Evolutionary conservation across 2,888 invertebrate species (phyloP), one percentile per base, ranked within the genome.

Genomic region (Phortica magna): DNA sequence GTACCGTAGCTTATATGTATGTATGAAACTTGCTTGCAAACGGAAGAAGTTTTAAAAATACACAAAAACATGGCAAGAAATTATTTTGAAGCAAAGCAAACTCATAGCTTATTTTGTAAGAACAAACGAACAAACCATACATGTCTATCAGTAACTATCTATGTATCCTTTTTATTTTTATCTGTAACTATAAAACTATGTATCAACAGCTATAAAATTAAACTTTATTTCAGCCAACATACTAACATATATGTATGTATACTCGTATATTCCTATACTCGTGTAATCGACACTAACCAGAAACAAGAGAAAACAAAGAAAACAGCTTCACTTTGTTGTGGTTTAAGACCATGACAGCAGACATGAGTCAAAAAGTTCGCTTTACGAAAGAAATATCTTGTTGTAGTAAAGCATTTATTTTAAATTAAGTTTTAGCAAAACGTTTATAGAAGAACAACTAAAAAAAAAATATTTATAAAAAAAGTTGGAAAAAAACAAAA

Each of bases 221-320:
- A 87, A 83, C 80, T 87, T 84, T 85, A 80, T 87, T 87, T 73
- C 87, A 85, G 84, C 74, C 75, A 74, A 43, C n/a, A 12, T 17
- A 19, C n/a, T 22, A 71, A 74, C 67, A 17, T 61, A 22, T 17
- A 61, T 22, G 5, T 55, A 14, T 17, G 55, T 17, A 55, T 7
- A n/a, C n/a, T n/a, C n/a, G n/a, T 17, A 17, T 55, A 55, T 2
- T 55, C 7, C 0, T 55, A 12, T 55, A 14, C 14, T 7, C 1
- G 31, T 31, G 31, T 14, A 64, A 2, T 12, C 64, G 31, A 31
- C 39, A 64, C 19, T 7, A 59, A 31, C 39, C 12, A 61, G 19
- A 10, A 61, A 61, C 17, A 61, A 9, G 74, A 75, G 71, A 67
- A 76, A 70, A 74, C 3, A 67, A 43, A 43, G 19, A 67, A 67